A percentile compares a stretch with the other conserved stretches of the same genome.
phyloP scores from a whole-genome alignment of 2,797 vertebrate genomes.

The Trachops cirrhosus region DNA sequence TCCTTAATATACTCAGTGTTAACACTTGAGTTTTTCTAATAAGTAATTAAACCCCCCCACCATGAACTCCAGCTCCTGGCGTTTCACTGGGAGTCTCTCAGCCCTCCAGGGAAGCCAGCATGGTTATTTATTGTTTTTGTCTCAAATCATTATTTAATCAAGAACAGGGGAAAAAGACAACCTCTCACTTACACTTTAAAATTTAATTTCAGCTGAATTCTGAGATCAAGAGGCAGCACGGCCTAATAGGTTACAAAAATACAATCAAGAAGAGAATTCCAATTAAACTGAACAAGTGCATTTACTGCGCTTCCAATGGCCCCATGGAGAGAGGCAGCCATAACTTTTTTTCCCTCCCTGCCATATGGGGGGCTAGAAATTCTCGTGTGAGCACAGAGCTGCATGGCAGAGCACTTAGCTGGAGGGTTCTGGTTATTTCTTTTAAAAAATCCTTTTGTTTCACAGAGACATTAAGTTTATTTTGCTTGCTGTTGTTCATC shows the following conservation, averaged over 20 bases:
- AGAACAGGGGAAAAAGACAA: constrained; percentile 65
- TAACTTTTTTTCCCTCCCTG: constrained; percentile 57
- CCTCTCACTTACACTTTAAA: constrained; percentile 76
- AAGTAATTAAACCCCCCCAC: constrained; percentile 80
- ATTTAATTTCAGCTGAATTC: constrained; percentile 73
- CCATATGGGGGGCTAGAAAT: constrained; percentile 46
- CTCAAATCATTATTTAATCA: constrained; percentile 84
- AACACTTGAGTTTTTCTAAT: constrained; percentile 64
- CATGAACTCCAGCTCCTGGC: constrained; percentile 62
- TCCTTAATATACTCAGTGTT: constrained; percentile 58
- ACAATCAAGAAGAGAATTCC: constrained; percentile 78
- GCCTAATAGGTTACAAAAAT: constrained; percentile 81
- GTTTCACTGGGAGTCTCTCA: constrained; percentile 68
- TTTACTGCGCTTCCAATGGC: constrained; percentile 78
- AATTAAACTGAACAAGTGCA: constrained; percentile 79
- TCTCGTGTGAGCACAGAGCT: not conserved
- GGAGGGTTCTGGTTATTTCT: constrained; percentile 32
- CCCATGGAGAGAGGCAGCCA: constrained; percentile 58
- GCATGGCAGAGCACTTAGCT: constrained; percentile 20
- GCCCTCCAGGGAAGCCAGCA: constrained; percentile 74
- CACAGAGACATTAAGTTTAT: constrained; percentile 53
- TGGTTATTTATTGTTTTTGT: constrained; percentile 79
- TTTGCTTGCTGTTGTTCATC: constrained; percentile 51
- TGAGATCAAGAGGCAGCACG: constrained; percentile 72
- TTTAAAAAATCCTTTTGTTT: constrained; percentile 29